Conservation (phyloP, 2,888 invertebrate species). For the Bedellia somnulentella region DNA sequence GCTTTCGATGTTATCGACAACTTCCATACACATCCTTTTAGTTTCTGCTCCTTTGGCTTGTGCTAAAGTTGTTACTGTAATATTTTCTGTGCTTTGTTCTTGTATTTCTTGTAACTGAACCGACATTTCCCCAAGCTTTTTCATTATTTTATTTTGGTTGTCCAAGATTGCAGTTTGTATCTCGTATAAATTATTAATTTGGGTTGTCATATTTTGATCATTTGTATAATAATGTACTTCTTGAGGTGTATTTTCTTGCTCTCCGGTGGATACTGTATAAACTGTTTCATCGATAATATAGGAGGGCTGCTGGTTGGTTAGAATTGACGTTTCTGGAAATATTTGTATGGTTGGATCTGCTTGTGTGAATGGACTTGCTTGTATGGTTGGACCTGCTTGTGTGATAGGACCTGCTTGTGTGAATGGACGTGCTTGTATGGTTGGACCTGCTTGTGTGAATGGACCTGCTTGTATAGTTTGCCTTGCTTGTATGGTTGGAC, state of each 20-base stretch:
- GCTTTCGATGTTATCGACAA: background rate
- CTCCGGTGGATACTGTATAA: background rate
- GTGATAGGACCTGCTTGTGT: no score
- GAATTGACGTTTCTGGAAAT: conserved; percentile 3
- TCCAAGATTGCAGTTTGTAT: background rate
- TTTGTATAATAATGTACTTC: background rate
- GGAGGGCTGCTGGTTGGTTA: conserved; percentile 3
- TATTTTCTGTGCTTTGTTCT: background rate
- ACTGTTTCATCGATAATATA: conserved; percentile 3
- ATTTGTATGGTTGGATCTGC: conserved; percentile 3
- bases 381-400: conserved; percentile 2
- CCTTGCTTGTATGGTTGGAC: conserved; percentile 3
- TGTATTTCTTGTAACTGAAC: background rate
- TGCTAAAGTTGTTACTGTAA: background rate
- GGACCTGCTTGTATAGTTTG: conserved; percentile 3
- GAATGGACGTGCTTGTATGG: no score
- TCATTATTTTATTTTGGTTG: no score
- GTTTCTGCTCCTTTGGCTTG: background rate
- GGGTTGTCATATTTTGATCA: background rate
- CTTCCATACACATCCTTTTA: background rate
- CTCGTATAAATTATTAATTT: background rate
- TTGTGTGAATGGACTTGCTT: conserved; percentile 3
- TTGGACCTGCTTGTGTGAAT: no score
- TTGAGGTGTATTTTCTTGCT: background rate
- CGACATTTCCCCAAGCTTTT: background rate